These are phyloP conservation scores for Aromia moschata DNA, from an alignment of 2,888 invertebrate genomes.

Conservation along the genomic window DNA sequence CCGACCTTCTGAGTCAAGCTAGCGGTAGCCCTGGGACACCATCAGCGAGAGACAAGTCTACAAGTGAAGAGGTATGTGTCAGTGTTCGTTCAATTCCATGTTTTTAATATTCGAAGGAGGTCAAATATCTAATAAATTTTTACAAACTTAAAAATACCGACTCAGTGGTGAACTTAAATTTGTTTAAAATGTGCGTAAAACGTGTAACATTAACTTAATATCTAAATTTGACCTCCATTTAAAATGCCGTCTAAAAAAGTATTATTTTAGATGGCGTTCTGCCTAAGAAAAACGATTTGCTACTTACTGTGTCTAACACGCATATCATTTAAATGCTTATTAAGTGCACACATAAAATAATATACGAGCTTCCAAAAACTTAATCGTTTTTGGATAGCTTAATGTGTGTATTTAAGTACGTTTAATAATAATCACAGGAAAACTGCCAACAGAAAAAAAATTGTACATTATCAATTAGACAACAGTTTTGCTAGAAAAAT, in stretches of 20 bases:
- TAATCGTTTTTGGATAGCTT: neutral
- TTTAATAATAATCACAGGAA: neutral
- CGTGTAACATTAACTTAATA: too few relatives aligned
- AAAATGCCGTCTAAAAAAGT: too few relatives aligned
- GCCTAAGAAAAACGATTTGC: constrained; percentile 10
- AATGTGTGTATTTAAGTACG: constrained; percentile 10
- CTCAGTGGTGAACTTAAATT: too few relatives aligned
- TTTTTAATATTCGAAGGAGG: too few relatives aligned
- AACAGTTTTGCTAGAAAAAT: too few relatives aligned
- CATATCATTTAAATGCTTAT: constrained; percentile 19
- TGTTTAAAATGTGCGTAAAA: neutral
- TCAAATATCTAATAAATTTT: too few relatives aligned
- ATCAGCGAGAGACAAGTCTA: constrained; percentile 88
- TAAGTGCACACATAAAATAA: constrained; percentile 4
- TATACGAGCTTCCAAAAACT: neutral
- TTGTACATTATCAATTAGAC: too few relatives aligned
- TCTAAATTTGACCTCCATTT: neutral
- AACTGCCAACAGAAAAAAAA: too few relatives aligned
- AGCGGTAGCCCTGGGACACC: constrained; percentile 83
- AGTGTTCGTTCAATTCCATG: constrained; percentile 14
- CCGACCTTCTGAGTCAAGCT: constrained; percentile 93
- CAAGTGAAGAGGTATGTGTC: constrained; percentile 85
- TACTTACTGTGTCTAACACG: constrained; percentile 24
- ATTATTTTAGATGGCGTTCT: too few relatives aligned
- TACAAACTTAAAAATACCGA: too few relatives aligned